Base-by-base conservation (phyloP, 2,113 vertebrate species). In the Neomonachus schauinslandi region DNA sequence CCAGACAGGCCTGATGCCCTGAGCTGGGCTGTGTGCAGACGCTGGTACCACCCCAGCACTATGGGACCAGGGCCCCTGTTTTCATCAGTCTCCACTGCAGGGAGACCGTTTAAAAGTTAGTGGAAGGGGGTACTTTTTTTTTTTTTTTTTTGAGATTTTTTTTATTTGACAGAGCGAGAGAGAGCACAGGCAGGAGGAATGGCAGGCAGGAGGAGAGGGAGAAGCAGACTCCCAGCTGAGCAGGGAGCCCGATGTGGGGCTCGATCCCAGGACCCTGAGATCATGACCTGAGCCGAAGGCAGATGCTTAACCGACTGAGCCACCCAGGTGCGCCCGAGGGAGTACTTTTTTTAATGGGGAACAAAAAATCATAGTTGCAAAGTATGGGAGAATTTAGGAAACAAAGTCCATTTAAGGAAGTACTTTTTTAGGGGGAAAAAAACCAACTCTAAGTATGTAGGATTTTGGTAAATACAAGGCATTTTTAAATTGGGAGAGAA, bases 401-500 rank as follows among this genome's bases (percentile, higher is more conserved):
- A 69, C 46, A 53, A 10, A 92, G 36, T 76, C 59, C 36, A 12
- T 83, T 97, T 77, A 82, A 96, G 33, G 61, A 28, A 87, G 26
- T 87, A 19, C 21, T 84, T 89, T 85, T 90, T 86, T 89, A 55
- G 21, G 16, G 51, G 3, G 19, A 74, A 53, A 55, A 28, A 53
- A 13, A 8, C 7, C 57, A 89, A 83, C 39, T 80, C 21, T 59
- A 80, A 71, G 13, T 90, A 19, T 67, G 55, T n/a, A 93, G 18
- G 57, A 55, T 31, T 93, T 76, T 80, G 84, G 19, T 92, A 89
- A 74, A 81, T 89, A 65, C 21, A 83, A 57, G 53, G 11, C 22
- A 46, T 76, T 87, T 96, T 87, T 86, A n/a, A 80, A 69, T 53
- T 85, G 63, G n/a, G 28, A 91, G 87, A 86, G 69, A 87, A 93